Percentiles rank a stretch among this genome's conserved stretches.
phyloP scores from a whole-genome alignment of 2,113 vertebrate species.

The Nerophis lumbriciformis region DNA sequence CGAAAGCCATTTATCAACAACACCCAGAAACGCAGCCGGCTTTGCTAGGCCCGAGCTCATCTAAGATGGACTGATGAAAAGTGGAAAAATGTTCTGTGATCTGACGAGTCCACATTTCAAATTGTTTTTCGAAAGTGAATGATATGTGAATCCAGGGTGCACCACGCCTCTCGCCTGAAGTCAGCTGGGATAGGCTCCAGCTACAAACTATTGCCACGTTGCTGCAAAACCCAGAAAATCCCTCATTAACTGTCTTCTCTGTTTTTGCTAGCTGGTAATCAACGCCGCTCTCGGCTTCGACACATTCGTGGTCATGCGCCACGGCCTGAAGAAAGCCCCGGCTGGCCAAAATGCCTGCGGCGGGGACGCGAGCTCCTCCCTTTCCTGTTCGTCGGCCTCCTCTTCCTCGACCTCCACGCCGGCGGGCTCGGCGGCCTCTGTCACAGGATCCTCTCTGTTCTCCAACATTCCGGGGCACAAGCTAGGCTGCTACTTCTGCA shows the following conservation, averaged over 20 bases:
- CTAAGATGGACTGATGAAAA: too few species aligned
- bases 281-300: conserved; percentile 95
- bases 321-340: conserved; percentile 84
- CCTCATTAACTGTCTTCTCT: background rate
- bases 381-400: conserved; percentile 61
- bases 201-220: too few species aligned
- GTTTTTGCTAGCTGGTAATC: conserved; percentile 80
- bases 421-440: conserved; percentile 25
- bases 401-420: conserved; percentile 62
- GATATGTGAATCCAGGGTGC: too few species aligned
- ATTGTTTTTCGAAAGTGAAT: too few species aligned
- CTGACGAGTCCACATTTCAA: too few species aligned
- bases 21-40: too few species aligned
- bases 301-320: conserved; percentile 98
- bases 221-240: too few species aligned
- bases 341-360: conserved; percentile 24
- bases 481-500: conserved; percentile 98
- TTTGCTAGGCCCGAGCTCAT: too few species aligned
- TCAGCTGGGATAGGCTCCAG: too few species aligned
- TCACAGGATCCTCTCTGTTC: conserved; percentile 84
- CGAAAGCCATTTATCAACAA: too few species aligned
- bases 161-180: too few species aligned
- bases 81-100: too few species aligned
- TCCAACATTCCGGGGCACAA: conserved; percentile 96
- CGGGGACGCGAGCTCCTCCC: conserved; percentile 44